Evolutionary conservation across 2,113 vertebrate species (phyloP), one percentile per base, ranked within the genome.

Genomic region (Genyomyrus donnyi): DNA sequence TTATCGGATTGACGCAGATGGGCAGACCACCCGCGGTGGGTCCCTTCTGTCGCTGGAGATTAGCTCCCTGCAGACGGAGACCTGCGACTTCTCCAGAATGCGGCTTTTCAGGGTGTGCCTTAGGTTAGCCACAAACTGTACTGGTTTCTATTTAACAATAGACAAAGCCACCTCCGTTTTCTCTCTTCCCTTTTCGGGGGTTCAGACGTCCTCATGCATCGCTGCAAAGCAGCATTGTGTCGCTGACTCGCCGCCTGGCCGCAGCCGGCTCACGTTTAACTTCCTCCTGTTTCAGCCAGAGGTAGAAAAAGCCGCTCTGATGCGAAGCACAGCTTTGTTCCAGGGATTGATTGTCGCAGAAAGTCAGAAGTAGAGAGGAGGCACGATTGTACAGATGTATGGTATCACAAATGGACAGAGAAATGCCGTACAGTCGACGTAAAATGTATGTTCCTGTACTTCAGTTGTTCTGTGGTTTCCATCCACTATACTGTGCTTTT

Each of bases 41-140:
- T 39, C 87, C 87, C 56, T 58, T 88, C 87, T 88, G 87, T 88
- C 53, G 35, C 35, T 62, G 39, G 87, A 88, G 87, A 62, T 88
- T 88, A 62, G 87, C 42, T 88, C 85, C 85, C 85, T 35, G 50
- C 85, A 87, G 85, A 48, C 50, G 0, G 85, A 53, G 49, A 53
- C 31, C 85, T 87, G 85, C 85, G 15, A 50, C 48, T 87, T 87
- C 85, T 52, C 17, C 49, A 46, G 39, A 42, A 46, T 42, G 7
- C 39, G 35, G 74, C 35, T 80, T 80, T 35, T 42, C 13, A 17
- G 74, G 74, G 11, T 39, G 35, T 39, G 74, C 74, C 74, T 80
- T 80, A 42, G 74, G 15, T 80, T 80, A 80, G 74, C 35, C 31
- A 7, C 31, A 42, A 27, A 80, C 31, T 39, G 74, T 19, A 42